Base-by-base conservation (phyloP, 2,888 invertebrate genomes). In the Eledona agricola region DNA sequence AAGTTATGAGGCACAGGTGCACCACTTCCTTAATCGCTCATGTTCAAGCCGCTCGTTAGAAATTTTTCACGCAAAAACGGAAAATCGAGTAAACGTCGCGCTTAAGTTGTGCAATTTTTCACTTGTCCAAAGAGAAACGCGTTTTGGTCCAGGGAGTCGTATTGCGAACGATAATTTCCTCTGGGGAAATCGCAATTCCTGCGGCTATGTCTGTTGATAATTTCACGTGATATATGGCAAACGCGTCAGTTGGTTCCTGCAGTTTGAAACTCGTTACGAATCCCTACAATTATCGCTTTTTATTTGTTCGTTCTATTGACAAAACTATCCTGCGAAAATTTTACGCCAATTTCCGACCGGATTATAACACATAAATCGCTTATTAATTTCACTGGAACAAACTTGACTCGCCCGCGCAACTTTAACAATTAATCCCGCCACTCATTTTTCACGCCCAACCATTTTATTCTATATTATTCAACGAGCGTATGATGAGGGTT, bases 101-200 rank as follows among this genome's bases (percentile, higher is more conserved):
- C 13, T 28, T 12, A 5, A 28, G 19, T 42, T 42, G 29, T 20
- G 31, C 31, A 20, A 42, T 42, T 42, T 28, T 28, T 20, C 29
- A 29, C n/a, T 20, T 42, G 12, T n/a, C 13, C 9, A 17, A 4
- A 23, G 23, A 23, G 37, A 25, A 37, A 37, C 22, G 13, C 10
- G 5, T 10, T 23, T 32, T 35, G 22, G 35, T 20, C 35, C 16
- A 11, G 2, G 7, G 7, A 16, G 32, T 32, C 16, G 17, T 32
- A 16, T 32, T 35, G 22, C 17, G 19, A 19, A 20, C 42, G 31
- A 42, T 42, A 42, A 42, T 42, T 42, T 42, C 42, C 42, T 42
- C 42, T n/a, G n/a, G 42, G 42, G 42, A 42, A 42, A 42, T 42
- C 42, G 29, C 42, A 13, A 42, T 17, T 42, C 29, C 29, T 37